phyloP scores from a whole-genome alignment of 2,113 vertebrate genomes.

The Sciurus niger region DNA sequence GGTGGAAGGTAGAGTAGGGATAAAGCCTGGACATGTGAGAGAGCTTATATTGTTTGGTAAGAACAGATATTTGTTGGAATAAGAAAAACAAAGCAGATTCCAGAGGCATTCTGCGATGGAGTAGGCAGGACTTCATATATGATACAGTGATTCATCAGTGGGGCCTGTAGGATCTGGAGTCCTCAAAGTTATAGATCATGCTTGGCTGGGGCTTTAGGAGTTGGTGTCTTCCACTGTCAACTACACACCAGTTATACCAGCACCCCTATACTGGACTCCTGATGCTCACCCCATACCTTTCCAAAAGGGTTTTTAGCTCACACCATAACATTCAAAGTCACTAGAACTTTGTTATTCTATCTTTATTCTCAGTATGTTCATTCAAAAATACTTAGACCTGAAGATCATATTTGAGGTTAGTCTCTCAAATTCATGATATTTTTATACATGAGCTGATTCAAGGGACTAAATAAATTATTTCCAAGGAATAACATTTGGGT shows the following conservation, averaged over 20 bases:
- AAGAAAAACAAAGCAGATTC: background rate
- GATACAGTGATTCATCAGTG: background rate
- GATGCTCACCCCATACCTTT: background rate
- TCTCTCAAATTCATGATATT: background rate
- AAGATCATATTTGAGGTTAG: background rate
- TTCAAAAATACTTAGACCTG: background rate
- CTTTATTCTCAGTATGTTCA: background rate
- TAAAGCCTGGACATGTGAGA: background rate
- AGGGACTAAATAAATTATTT: background rate
- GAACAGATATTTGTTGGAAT: background rate
- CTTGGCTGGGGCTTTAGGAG: background rate
- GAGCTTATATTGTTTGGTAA: background rate
- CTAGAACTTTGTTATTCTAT: background rate
- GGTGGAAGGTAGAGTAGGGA: background rate
- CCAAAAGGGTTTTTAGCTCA: background rate
- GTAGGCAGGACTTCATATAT: background rate
- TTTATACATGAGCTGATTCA: background rate
- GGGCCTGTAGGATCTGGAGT: background rate
- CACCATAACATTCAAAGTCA: fast-evolving
- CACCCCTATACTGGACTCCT: fast-evolving
- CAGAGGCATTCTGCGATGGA: background rate
- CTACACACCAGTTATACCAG: background rate
- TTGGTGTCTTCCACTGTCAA: background rate
- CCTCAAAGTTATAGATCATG: background rate
- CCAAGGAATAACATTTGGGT: background rate